A percentile compares a stretch with the other conserved stretches of the same genome.
These are phyloP conservation scores for Thamnaconus septentrionalis DNA, from an alignment of 2,113 vertebrate species.

Conservation along the genomic window DNA sequence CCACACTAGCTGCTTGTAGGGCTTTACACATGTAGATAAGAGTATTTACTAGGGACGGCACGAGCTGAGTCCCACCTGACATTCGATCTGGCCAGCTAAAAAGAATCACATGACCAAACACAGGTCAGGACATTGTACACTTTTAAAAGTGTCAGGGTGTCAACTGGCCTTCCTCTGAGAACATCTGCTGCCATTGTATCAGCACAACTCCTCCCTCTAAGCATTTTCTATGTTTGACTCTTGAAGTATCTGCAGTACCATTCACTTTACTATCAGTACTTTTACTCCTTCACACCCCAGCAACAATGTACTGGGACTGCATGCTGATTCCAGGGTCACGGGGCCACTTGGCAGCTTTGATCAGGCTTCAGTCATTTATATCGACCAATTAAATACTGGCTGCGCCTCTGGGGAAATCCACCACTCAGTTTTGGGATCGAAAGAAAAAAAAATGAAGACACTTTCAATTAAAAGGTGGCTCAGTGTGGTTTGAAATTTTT, in stretches of 20 bases:
- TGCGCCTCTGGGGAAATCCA: not conserved
- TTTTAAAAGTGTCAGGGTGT: not conserved
- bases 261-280: not conserved
- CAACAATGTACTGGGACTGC: not conserved
- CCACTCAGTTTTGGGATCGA: not conserved
- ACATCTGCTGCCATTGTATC: not conserved
- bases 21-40: not conserved
- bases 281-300: not conserved
- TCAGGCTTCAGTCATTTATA: slow-evolving; percentile 8
- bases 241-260: not conserved
- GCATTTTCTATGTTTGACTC: not conserved
- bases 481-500: not conserved
- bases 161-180: not conserved
- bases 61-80: slow-evolving; percentile 27
- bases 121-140: slow-evolving; percentile 17
- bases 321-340: not conserved
- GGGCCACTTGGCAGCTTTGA: slow-evolving; percentile 14
- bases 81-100: slow-evolving; percentile 14
- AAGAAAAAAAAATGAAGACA: not conserved
- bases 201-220: not conserved
- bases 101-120: slow-evolving; percentile 6
- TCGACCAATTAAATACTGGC: slow-evolving; percentile 1
- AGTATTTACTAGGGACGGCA: slow-evolving; percentile 9
- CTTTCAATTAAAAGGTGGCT: slow-evolving; percentile 20
- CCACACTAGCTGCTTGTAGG: not conserved